Evolutionary conservation across 2,888 invertebrate genomes (phyloP).

Genomic region (Tipula helvola): DNA sequence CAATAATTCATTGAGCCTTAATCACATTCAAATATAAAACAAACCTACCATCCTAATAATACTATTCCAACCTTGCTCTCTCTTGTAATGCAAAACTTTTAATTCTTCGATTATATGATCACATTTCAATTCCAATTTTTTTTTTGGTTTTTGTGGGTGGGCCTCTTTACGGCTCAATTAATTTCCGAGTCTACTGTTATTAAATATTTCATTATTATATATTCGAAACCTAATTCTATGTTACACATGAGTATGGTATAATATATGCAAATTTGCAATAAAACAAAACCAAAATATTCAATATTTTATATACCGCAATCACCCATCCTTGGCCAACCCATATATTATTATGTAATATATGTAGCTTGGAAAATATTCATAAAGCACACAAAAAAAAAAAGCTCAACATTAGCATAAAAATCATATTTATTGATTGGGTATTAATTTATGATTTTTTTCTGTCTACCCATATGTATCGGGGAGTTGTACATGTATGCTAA

Average conservation of each 20-base stretch:
- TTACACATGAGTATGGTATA: background rate
- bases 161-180: background rate
- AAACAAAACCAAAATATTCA: background rate
- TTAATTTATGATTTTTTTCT: background rate
- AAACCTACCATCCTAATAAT: no score
- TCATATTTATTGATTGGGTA: constrained; percentile 4
- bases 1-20: no score
- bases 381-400: background rate
- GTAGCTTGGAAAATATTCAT: background rate
- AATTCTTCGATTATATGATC: background rate
- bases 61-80: no score
- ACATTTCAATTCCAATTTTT: background rate
- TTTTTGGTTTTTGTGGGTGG: background rate
- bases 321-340: background rate
- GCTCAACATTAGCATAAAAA: background rate
- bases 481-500: background rate
- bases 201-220: background rate
- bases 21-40: no score
- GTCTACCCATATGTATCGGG: background rate
- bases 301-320: background rate
- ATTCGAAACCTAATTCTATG: background rate
- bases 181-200: background rate
- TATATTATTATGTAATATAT: background rate
- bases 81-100: background rate
- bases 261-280: background rate